Evolutionary conservation across 2,888 invertebrate genomes (phyloP), one percentile per base, ranked within the genome.

Genomic region (Panorpa germanica): DNA sequence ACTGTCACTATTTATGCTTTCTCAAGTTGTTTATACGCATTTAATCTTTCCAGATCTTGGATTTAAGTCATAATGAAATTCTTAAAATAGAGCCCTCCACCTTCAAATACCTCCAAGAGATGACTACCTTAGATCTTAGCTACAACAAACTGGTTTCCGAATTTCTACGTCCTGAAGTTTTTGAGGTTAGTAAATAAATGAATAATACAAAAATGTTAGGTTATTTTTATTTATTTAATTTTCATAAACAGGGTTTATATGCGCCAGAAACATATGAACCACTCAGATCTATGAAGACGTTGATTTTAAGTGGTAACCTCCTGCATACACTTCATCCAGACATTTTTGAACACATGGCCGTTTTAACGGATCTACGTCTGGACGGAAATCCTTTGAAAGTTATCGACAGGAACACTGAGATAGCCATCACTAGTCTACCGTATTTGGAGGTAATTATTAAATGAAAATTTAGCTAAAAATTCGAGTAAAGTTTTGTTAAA

Each of bases 331-430:
- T 85, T n/a, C 48, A 76, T 42, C 59, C 59, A 28, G 74, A 80
- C 44, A 42, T 81, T 2, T 85, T 90, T 46, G 74, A 76, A 41
- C 82, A 86, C 44, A 50, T 73, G 4, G 62, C 69, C 0, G 59
- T 65, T 27, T 46, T 90, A 20, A 67, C 70, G 39, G 61, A 63
- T 9, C 48, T 90, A 27, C 64, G 66, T 40, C 53, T 90, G 14
- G 68, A 69, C 36, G 63, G 67, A n/a, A 90, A 90, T 50, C 76
- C 75, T 0, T 56, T 90, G 9, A 57, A 57, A 9, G 57, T 64
- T 0, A 61, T 83, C 5, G 75, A 77, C 43, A 55, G 61, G 5
- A 57, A 56, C 9, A 72, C 76, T 0, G 43, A 63, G 2, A 54
- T 66, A 1, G 77, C 83, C 0, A 63, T 86, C 12, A 62, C 65